A percentile compares a stretch with the other conserved stretches of the same genome.
These are phyloP conservation scores for Papilio elwesi DNA, from an alignment of 2,888 invertebrate genomes.

Conservation along the genomic window DNA sequence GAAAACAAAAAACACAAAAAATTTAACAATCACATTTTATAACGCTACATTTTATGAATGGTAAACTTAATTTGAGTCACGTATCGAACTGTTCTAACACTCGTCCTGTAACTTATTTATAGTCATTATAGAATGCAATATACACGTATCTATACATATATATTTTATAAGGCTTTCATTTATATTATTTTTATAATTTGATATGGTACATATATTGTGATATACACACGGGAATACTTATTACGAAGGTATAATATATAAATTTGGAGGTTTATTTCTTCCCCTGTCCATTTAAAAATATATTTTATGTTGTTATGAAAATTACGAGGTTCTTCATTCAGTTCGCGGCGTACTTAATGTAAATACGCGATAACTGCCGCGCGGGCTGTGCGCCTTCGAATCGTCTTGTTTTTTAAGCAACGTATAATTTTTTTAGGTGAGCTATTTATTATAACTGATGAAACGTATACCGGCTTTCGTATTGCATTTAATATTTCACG, in stretches of 20 bases:
- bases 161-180: too few species aligned
- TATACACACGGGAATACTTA: neutral
- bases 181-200: neutral
- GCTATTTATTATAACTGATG: constrained; percentile 43
- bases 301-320: constrained; percentile 43
- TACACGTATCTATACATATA: neutral
- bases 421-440: constrained; percentile 46
- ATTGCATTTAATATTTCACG: constrained; percentile 32
- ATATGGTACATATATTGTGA: neutral
- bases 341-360: constrained; percentile 57
- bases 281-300: constrained; percentile 35
- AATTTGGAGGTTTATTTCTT: constrained; percentile 25
- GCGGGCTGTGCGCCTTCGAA: constrained; percentile 52
- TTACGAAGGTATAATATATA: neutral
- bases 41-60: too few species aligned
- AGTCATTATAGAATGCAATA: neutral
- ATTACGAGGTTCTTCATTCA: constrained; percentile 51
- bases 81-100: neutral
- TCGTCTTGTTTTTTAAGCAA: constrained; percentile 54
- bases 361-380: constrained; percentile 55
- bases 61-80: neutral
- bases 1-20: too few species aligned
- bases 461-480: constrained; percentile 32
- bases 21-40: too few species aligned
- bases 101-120: too few species aligned